Evolutionary conservation across 1,140 invertebrate genomes (phyloP).

Genomic region (Linepithema humile): DNA sequence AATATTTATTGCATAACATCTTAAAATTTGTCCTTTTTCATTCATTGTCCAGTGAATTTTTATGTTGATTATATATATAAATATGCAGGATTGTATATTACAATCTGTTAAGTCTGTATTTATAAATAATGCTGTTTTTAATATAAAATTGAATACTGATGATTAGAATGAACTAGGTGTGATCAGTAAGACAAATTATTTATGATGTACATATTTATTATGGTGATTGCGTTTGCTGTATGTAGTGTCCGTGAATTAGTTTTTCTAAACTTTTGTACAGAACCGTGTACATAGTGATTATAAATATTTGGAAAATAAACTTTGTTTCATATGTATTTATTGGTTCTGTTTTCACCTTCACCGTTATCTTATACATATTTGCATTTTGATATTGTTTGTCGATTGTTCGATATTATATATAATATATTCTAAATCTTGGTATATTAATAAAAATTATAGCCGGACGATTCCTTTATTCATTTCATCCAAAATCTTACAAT

Average conservation of each 20-base stretch:
- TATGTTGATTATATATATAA: slow-evolving; percentile 50
- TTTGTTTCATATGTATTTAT: slow-evolving; percentile 68
- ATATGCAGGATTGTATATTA: slow-evolving; percentile 68
- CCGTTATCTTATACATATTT: background rate
- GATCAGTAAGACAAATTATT: slow-evolving; percentile 49
- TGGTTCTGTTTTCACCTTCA: background rate
- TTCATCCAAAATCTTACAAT: slow-evolving; percentile 50
- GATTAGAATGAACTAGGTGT: slow-evolving; percentile 33
- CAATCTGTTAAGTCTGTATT: slow-evolving; percentile 65
- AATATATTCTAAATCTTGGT: background rate
- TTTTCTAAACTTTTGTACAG: slow-evolving; percentile 78
- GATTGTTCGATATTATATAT: background rate
- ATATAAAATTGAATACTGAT: slow-evolving; percentile 58
- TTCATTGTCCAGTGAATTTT: slow-evolving; percentile 39
- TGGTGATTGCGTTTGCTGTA: slow-evolving; percentile 62
- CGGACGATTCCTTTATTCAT: slow-evolving; percentile 41
- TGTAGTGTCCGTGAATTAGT: slow-evolving; percentile 66
- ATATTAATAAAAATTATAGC: background rate
- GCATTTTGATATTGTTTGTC: background rate
- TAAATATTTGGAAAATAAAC: slow-evolving; percentile 71
- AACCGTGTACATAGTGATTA: slow-evolving; percentile 73
- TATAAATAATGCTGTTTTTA: slow-evolving; percentile 68
- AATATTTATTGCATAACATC: slow-evolving; percentile 23
- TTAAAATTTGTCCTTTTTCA: slow-evolving; percentile 27
- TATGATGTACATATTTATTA: slow-evolving; percentile 76